Percentiles rank a stretch among this genome's conserved stretches.
These are phyloP conservation scores for Caradrina clavipalpis DNA, from an alignment of 2,888 invertebrate genomes.

Conservation along the genomic window DNA sequence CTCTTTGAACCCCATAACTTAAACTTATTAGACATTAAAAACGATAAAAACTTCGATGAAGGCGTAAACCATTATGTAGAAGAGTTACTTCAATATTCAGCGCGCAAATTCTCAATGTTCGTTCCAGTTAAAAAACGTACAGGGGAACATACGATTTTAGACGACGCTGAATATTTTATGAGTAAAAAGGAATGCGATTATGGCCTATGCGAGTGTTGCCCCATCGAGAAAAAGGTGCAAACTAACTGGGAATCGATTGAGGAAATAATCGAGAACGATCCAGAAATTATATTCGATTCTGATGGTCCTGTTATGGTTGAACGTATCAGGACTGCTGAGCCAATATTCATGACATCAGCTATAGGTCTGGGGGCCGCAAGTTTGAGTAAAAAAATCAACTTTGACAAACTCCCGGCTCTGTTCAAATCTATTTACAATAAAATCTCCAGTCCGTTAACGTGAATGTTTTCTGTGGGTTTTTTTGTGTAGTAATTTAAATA, in stretches of 20 bases:
- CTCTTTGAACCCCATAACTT: constrained; percentile 59
- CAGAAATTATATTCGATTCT: constrained; percentile 87
- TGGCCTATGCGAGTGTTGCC: constrained; percentile 84
- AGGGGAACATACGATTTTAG: constrained; percentile 82
- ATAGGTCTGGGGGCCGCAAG: constrained; percentile 60
- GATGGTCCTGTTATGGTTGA: constrained; percentile 84
- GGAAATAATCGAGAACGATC: constrained; percentile 87
- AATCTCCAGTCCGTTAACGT: constrained; percentile 72
- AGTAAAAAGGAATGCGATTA: constrained; percentile 87
- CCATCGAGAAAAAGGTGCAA: constrained; percentile 72
- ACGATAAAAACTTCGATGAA: constrained; percentile 68
- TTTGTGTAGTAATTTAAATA: constrained; percentile 33
- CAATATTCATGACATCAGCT: constrained; percentile 59
- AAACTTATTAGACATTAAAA: constrained; percentile 62
- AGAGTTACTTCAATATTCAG: constrained; percentile 81
- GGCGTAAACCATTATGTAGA: constrained; percentile 75
- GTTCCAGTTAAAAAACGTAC: constrained; percentile 72
- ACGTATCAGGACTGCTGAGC: constrained; percentile 66
- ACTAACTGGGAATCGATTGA: constrained; percentile 86
- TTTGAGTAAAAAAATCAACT: constrained; percentile 71
- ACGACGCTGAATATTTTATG: constrained; percentile 83
- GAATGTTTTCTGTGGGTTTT: constrained; percentile 32
- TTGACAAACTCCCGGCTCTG: constrained; percentile 75
- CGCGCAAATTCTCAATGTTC: constrained; percentile 82
- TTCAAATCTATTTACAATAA: constrained; percentile 78